Evolutionary conservation across 2,888 invertebrate genomes (phyloP).

Genomic region (Hanleya hanleyi): DNA sequence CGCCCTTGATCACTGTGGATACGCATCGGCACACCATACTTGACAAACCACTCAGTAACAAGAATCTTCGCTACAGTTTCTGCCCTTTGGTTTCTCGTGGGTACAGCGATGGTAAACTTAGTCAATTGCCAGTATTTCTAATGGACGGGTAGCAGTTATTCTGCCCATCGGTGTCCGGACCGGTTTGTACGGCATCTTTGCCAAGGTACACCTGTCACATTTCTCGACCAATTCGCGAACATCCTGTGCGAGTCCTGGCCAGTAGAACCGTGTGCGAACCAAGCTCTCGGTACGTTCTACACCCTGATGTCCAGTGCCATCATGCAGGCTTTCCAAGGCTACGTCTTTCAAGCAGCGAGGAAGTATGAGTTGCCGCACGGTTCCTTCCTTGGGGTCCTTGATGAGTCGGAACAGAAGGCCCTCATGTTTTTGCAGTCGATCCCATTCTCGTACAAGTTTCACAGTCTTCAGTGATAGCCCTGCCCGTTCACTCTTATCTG

Average conservation of each 20-base stretch:
- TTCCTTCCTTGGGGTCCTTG: constrained; percentile 8
- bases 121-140: constrained; percentile 34
- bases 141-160: constrained; percentile 19
- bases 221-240: constrained; percentile 14
- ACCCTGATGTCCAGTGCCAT: constrained; percentile 31
- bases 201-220: constrained; percentile 21
- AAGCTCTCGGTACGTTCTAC: constrained; percentile 15
- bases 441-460: constrained; percentile 3
- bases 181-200: constrained; percentile 12
- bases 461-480: not conserved
- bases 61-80: too few relatives aligned
- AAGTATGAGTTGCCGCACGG: constrained; percentile 18
- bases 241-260: constrained; percentile 21
- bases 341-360: not conserved
- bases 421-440: not conserved
- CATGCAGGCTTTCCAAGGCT: constrained; percentile 25
- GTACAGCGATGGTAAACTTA: too few relatives aligned
- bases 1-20: too few relatives aligned
- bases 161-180: constrained; percentile 12
- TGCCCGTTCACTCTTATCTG: not conserved
- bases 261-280: constrained; percentile 16
- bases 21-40: too few relatives aligned
- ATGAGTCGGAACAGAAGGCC: constrained; percentile 18
- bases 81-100: too few relatives aligned
- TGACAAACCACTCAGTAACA: too few relatives aligned